These are phyloP conservation scores for Peromyscus polionotus DNA, from an alignment of 2,113 vertebrate genomes.

Conservation along the genomic window DNA sequence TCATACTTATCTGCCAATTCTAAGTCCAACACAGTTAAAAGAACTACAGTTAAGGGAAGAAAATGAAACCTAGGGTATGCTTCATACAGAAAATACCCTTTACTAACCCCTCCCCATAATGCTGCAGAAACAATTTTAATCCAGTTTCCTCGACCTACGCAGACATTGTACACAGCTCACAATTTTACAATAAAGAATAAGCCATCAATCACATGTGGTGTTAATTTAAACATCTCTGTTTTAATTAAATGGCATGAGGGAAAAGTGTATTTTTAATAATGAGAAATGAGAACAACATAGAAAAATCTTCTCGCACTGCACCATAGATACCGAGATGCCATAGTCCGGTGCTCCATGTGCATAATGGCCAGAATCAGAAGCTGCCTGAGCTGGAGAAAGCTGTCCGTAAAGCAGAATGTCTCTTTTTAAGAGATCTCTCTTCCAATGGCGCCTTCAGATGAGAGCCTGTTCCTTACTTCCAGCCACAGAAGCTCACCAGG, in stretches of 20 bases:
- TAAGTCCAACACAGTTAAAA: neutral
- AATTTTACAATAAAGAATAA: neutral
- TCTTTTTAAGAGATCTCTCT: neutral
- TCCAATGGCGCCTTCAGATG: neutral
- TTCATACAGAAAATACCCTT: neutral
- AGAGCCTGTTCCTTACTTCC: no score
- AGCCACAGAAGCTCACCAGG: neutral
- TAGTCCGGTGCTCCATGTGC: neutral
- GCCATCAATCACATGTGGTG: neutral
- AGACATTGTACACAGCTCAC: neutral
- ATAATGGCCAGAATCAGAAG: neutral
- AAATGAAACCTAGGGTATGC: neutral
- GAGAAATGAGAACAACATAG: neutral
- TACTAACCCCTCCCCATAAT: neutral
- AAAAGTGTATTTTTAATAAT: neutral
- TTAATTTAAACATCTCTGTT: neutral
- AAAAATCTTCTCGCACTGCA: neutral
- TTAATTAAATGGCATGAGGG: neutral
- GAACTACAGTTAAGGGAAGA: no score
- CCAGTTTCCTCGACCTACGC: neutral
- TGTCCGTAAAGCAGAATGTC: accelerated
- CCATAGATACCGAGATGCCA: accelerated
- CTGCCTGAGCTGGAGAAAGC: neutral
- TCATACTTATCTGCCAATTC: neutral
- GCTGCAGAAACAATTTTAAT: constrained; percentile 13